Base-by-base conservation (phyloP, 2,888 invertebrate genomes). In the Ashinkailepas kermadecensis region DNA sequence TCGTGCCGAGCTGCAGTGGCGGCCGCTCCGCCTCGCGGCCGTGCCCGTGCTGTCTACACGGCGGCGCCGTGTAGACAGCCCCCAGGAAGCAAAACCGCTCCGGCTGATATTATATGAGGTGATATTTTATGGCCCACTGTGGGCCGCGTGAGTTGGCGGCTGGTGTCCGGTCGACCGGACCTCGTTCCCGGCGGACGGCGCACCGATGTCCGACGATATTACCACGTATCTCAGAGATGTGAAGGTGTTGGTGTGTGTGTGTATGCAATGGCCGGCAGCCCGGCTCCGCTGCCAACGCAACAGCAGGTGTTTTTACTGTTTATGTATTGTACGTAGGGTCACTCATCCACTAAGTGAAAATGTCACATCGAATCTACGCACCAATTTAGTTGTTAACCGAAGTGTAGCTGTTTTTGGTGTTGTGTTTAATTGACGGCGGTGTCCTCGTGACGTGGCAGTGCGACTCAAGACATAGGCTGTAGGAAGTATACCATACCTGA, bases 201-300 rank as follows among this genome's bases (percentile, higher is more conserved):
- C n/a, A 39, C 39, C 23, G n/a, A 10, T n/a, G 10, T 10, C 65
- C n/a, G 11, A 12, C 74, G 74, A 74, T 74, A 74, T 74, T 74
- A 74, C 74, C 74, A 74, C 13, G 74, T 74, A 74, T 74, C 74
- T 74, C 74, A 74, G 74, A 74, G 74, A 74, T 74, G 67, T 67
- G 67, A 23, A 25, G 67, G n/a, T 23, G 7, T 8, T 62, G 13
- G 15, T 18, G 18, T 18, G 62, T 8, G 18, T 13, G 62, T 21
- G 62, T 4, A 39, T 39, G 39, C 39, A 39, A 39, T 39, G 39
- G 62, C 13, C 62, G 15, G 62, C 15, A 6, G 62, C 62, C 62
- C 12, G 15, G 18, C 62, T 21, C 15, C 62, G 62, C 62, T 21
- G 39, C 39, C 39, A 39, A 39, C 4, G 39, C 39, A 39, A 39